Conservation (phyloP, 2,888 invertebrate species). For the Frankliniella intonsa region DNA sequence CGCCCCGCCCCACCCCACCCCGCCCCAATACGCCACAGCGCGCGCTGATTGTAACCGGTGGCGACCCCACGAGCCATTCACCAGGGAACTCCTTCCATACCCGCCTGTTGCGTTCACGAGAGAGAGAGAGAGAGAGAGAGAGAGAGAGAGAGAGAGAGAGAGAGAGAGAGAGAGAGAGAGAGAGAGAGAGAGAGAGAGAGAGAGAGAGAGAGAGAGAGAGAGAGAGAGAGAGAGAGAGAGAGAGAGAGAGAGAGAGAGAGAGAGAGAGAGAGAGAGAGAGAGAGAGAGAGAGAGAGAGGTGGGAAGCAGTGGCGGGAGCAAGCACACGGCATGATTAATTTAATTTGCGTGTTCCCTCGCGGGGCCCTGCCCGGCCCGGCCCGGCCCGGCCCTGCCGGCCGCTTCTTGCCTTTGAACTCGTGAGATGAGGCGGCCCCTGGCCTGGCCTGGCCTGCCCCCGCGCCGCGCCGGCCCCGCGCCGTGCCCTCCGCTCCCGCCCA, state of each 20-base stretch:
- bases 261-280: too few species aligned
- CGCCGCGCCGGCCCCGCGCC: too few species aligned
- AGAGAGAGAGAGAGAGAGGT: too few species aligned
- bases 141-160: too few species aligned
- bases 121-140: too few species aligned
- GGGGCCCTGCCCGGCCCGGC: not conserved
- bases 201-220: too few species aligned
- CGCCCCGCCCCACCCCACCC: not conserved
- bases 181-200: too few species aligned
- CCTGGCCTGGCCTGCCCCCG: too few species aligned
- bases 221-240: too few species aligned
- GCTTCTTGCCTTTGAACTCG: conserved; percentile 10
- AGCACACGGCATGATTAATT: not conserved
- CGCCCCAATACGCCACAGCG: not conserved
- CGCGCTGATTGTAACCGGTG: not conserved
- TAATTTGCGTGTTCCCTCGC: not conserved
- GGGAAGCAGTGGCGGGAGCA: not conserved
- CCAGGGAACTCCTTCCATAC: not conserved
- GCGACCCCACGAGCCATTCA: not conserved
- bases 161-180: too few species aligned
- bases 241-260: too few species aligned
- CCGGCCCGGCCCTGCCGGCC: not conserved
- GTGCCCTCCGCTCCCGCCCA: too few species aligned
- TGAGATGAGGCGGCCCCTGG: not conserved
- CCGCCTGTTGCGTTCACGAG: not conserved